Percentiles rank a stretch among this genome's conserved stretches.
Evolutionary conservation across 2,113 vertebrate species (phyloP).

Genomic region (Prochilodus magdalenae): DNA sequence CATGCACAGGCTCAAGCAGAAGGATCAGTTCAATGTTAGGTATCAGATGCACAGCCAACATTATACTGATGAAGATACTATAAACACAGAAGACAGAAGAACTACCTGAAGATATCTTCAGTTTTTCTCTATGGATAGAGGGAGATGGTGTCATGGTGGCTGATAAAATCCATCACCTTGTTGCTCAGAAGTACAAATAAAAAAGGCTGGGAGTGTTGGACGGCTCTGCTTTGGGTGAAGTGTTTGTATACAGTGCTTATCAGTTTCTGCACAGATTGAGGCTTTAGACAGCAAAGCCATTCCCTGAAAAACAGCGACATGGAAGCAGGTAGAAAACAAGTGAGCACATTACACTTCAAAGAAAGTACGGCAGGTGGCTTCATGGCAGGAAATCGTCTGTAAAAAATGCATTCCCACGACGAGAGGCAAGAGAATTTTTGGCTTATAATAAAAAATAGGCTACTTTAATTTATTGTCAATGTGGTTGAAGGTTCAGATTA

Average conservation of each 20-base stretch:
- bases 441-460: not conserved
- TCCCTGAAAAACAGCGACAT: not conserved
- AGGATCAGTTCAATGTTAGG: too few species aligned
- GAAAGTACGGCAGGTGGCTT: constrained; percentile 41
- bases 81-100: too few species aligned
- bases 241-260: not conserved
- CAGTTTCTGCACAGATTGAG: not conserved
- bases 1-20: too few species aligned
- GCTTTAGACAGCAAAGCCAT: not conserved
- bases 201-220: not conserved
- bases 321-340: not conserved
- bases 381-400: not conserved
- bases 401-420: not conserved
- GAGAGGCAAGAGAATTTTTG: not conserved
- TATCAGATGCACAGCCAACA: too few species aligned
- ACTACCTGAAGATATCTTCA: too few species aligned
- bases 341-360: constrained; percentile 10
- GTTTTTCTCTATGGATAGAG: not conserved
- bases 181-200: not conserved
- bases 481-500: too few species aligned
- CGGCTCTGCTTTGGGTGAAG: not conserved
- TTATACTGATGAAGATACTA: too few species aligned
- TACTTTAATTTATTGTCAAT: not conserved
- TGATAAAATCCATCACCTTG: not conserved
- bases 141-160: not conserved